Percentiles rank a stretch among this genome's conserved stretches.
Conservation (phyloP, 2,113 vertebrate species). For the Zapus hudsonius region DNA sequence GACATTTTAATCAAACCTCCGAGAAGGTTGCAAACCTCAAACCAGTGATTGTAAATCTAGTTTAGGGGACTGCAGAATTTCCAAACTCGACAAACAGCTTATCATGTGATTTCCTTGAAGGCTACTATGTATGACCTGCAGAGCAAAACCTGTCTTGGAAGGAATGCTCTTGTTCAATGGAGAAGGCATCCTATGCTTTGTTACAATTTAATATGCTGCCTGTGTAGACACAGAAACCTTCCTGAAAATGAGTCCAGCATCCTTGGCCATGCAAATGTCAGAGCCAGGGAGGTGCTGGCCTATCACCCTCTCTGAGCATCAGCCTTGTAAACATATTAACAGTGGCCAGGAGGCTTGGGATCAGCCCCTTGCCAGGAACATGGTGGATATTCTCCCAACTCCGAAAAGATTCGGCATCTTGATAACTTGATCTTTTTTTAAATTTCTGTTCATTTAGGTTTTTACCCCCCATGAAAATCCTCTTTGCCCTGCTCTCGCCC, state of each 20-base stretch:
- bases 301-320: background rate
- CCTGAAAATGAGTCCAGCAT: background rate
- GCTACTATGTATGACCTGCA: background rate
- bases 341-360: background rate
- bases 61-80: background rate
- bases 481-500: conserved; percentile 2
- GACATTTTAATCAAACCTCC: background rate
- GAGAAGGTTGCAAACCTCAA: background rate
- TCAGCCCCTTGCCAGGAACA: background rate
- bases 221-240: background rate
- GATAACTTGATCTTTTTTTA: background rate
- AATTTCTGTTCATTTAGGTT: conserved; percentile 4
- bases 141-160: background rate
- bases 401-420: background rate
- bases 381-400: background rate
- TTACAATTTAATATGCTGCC: background rate
- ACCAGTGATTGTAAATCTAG: background rate
- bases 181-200: background rate
- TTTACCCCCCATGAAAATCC: background rate
- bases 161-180: background rate
- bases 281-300: background rate
- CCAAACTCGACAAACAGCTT: background rate
- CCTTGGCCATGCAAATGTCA: background rate
- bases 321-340: too few species aligned
- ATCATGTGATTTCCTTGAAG: background rate